Base-by-base conservation (phyloP, 2,888 invertebrate genomes). In the Lasioglossum zephyrum region DNA sequence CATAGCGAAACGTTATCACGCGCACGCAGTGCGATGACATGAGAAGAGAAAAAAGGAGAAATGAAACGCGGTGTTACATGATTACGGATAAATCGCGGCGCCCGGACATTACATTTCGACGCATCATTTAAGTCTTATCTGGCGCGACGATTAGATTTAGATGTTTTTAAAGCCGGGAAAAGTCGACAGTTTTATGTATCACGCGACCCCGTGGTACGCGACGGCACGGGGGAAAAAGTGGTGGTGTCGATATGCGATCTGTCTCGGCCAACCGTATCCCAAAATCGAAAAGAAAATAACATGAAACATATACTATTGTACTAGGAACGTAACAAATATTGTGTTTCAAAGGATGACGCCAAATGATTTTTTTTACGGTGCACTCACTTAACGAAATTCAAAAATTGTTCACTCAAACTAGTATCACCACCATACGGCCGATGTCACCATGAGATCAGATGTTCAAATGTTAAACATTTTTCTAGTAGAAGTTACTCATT, bases 1-100 rank as follows among this genome's bases (percentile, higher is more conserved):
- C 60, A 11, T 69, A 22, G 39, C 39, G 39, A 60, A 77, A 77
- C 47, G 70, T 73, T 80, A 36, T 85, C 85, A 26, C 70, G 8
- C 53, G 53, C 26, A 41, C 26, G 57, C 53, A 66, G 74, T 60
- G 60, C 60, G 72, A 63, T 73, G 77, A 73, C 36, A 60, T 36
- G 41, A 69, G 16, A 36, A 6, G 13, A 70, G 63, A 53, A 73
- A 70, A 66, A 74, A 39, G 44, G n/a, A 44, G 13, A 26, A 70
- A 41, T 13, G 13, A 6, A 80, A 74, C 26, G 36, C 63, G 49
- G 77, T 47, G 44, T 74, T 73, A 69, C 47, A 26, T 41, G 72
- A 31, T n/a, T 26, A 11, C 22, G 44, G 9, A 70, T 69, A 49
- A 73, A 41, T 49, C 22, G 22, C 26, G 9, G 73, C 76, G 36